Evolutionary conservation across 2,888 invertebrate species (phyloP), one percentile per base, ranked within the genome.

Genomic region (Drosophila diplacantha): DNA sequence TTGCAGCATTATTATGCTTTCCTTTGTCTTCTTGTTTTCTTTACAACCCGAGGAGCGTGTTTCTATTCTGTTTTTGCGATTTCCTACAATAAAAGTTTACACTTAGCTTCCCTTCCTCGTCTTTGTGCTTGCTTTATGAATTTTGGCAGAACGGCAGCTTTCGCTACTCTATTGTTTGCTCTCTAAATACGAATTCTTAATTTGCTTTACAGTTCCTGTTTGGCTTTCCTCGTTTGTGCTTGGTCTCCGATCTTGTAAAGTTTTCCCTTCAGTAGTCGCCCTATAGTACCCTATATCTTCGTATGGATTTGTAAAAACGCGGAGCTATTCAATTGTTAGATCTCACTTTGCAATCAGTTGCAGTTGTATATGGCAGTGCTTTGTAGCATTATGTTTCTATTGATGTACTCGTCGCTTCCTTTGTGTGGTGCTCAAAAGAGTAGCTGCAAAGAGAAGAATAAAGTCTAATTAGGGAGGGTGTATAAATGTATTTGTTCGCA

Each of bases 41-140:
- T 82, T 71, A 81, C 80, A 81, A 84, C 84, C 84, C 72, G 69
- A 81, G 77, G 81, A 81, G 81, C 74, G 56, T 60, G 32, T 62
- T 50, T 43, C 52, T 60, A 49, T 51, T 59, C 46, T 58, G 24
- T 59, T 63, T 29, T 29, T 44, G 58, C 39, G 35, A 44, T 60
- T 35, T 50, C 78, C 56, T 71, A 61, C 46, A 55, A 61, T 59
- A 62, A 64, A 57, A 63, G 64, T 66, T 70, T 80, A 43, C 46
- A 52, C 59, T 66, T 69, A 69, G 66, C 58, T 63, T 56, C 44
- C 46, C 43, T 69, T 63, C 29, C 34, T 51, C 34, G 34, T 29
- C 35, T n/a, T 9, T 26, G 24, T 49, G 39, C 61, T 59, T 32
- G 9, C 37, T 35, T 68, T 44, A 47, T 52, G 47, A 61, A 22